A percentile compares a stretch with the other conserved stretches of the same genome.
Conservation (phyloP, 2,888 invertebrate species). For the Polymixis flavicincta region DNA sequence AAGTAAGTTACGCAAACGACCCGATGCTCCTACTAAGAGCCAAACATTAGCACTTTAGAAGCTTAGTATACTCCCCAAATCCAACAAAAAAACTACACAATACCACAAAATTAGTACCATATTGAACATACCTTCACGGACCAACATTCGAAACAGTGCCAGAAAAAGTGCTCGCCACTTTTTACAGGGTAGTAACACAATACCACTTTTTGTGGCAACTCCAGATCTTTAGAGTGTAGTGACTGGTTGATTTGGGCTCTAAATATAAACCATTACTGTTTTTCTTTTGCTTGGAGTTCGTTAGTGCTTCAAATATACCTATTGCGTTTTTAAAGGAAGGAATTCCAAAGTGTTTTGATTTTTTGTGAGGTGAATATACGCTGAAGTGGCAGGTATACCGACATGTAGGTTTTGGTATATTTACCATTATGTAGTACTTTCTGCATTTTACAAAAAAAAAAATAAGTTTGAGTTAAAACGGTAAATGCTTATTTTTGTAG, state of each 20-base stretch:
- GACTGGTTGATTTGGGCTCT: conserved; percentile 19
- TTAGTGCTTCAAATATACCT: background rate
- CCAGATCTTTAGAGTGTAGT: conserved; percentile 2
- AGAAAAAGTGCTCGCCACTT: conserved; percentile 10
- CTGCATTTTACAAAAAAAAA: background rate
- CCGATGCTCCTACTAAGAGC: background rate
- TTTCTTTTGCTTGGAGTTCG: conserved; percentile 19
- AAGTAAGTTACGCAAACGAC: too few relatives aligned
- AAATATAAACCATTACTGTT: conserved; percentile 20
- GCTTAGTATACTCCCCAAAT: background rate
- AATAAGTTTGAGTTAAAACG: background rate
- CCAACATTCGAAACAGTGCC: background rate
- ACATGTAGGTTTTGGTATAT: background rate
- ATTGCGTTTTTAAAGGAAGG: background rate
- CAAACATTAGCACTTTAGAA: background rate
- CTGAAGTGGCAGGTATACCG: background rate
- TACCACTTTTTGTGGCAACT: conserved; percentile 20
- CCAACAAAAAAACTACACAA: conserved; percentile 3
- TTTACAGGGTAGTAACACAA: conserved; percentile 9
- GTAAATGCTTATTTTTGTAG: background rate
- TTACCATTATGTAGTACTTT: background rate
- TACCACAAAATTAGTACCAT: conserved; percentile 12
- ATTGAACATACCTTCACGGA: background rate
- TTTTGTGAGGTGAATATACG: conserved; percentile 19
- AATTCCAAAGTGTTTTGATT: background rate